phyloP scores from a whole-genome alignment of 2,888 invertebrate genomes.

The Omphaloscelis lunosa region DNA sequence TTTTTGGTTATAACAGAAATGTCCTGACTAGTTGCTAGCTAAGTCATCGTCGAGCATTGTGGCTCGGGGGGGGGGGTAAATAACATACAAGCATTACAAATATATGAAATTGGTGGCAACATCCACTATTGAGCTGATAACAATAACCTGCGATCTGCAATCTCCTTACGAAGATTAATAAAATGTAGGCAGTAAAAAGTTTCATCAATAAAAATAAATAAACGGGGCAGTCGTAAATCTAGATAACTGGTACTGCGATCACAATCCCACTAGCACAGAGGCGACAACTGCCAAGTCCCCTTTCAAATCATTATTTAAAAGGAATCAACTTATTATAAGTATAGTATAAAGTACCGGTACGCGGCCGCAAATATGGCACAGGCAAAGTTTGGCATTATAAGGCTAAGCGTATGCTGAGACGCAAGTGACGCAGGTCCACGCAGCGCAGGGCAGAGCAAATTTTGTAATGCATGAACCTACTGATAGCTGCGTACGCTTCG shows the following conservation, averaged over 20 bases:
- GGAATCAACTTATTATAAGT: not conserved
- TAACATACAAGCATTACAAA: not conserved
- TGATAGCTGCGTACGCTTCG: too few species aligned
- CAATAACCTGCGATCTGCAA: not conserved
- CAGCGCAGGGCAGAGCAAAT: too few species aligned
- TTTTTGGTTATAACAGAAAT: conserved; percentile 49
- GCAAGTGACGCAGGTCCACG: too few species aligned
- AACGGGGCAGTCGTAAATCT: not conserved
- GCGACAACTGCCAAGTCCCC: not conserved
- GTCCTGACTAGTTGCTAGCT: conserved; percentile 52
- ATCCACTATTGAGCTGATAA: not conserved
- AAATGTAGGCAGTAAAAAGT: not conserved
- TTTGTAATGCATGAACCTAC: too few species aligned
- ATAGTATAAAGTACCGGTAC: not conserved
- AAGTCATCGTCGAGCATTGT: conserved; percentile 51
- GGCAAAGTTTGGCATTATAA: not conserved
- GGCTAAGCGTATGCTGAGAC: too few species aligned
- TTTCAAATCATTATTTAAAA: not conserved
- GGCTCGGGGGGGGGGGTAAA: conserved; percentile 11
- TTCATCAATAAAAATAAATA: not conserved
- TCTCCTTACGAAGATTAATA: not conserved
- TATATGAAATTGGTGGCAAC: not conserved
- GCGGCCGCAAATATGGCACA: not conserved
- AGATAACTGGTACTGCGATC: not conserved
- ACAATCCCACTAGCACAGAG: not conserved